These are phyloP conservation scores for Spinibarbus caldwelli DNA, from an alignment of 2,797 vertebrate genomes.

Conservation along the genomic window DNA sequence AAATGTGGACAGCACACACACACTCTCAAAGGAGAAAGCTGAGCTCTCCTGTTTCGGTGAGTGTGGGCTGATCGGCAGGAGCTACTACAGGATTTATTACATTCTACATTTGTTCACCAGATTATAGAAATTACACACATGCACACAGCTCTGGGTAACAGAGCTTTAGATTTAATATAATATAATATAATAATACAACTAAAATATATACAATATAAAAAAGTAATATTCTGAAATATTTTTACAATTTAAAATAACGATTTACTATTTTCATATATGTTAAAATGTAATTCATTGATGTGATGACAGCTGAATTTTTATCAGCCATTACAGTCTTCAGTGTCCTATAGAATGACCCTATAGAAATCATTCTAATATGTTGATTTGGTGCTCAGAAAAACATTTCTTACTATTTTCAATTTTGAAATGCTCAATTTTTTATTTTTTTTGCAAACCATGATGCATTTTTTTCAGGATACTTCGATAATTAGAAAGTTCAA, in stretches of 20 bases:
- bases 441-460: background rate
- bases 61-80: conserved; percentile 34
- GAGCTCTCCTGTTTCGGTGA: conserved; percentile 42
- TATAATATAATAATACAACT: too few relatives aligned
- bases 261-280: background rate
- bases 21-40: conserved; percentile 27
- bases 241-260: background rate
- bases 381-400: background rate
- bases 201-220: background rate
- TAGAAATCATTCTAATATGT: background rate
- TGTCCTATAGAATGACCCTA: background rate
- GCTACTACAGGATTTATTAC: conserved; percentile 36
- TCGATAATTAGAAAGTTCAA: background rate
- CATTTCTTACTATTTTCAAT: too few relatives aligned
- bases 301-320: background rate
- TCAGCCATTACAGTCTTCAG: background rate
- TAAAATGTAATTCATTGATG: background rate
- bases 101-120: conserved; percentile 27
- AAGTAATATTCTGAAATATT: background rate
- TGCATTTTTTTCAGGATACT: background rate
- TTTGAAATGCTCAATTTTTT: background rate
- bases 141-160: background rate
- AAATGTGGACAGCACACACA: conserved; percentile 41
- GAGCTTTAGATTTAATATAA: background rate
- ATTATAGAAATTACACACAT: conserved; percentile 27